Conservation (phyloP, 1,140 invertebrate species). For the Ips nitidus region DNA sequence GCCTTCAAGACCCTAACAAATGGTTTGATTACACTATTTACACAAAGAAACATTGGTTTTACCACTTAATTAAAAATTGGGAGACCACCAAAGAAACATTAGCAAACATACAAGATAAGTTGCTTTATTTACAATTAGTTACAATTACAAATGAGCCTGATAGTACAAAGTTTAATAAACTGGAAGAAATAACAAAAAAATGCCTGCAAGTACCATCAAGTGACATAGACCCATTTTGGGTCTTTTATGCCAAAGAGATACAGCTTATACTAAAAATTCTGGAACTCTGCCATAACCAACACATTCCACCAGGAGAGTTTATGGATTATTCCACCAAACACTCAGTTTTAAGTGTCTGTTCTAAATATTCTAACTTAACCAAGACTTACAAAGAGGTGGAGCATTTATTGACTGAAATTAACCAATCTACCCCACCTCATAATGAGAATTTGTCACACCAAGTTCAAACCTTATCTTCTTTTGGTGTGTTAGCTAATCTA, state of each 20-base stretch:
- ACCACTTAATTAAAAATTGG: constrained; percentile 39
- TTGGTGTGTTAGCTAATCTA: constrained; percentile 33
- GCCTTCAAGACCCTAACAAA: constrained; percentile 31
- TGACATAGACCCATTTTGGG: constrained; percentile 38
- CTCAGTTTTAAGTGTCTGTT: not conserved
- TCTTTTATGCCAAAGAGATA: constrained; percentile 38
- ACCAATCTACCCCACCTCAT: constrained; percentile 28
- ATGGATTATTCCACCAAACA: constrained; percentile 25
- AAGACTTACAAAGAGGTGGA: not conserved
- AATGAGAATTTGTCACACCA: constrained; percentile 32
- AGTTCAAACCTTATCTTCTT: constrained; percentile 37
- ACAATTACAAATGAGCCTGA: constrained; percentile 34
- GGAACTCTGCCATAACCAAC: constrained; percentile 16
- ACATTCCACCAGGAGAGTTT: constrained; percentile 24
- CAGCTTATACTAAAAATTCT: constrained; percentile 36
- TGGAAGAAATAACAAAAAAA: constrained; percentile 24
- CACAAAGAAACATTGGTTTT: constrained; percentile 47
- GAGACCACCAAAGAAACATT: constrained; percentile 13
- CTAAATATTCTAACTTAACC: not conserved
- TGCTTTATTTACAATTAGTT: constrained; percentile 43
- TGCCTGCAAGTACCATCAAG: constrained; percentile 16
- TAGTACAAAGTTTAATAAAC: constrained; percentile 26
- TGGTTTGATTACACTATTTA: constrained; percentile 46
- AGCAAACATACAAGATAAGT: constrained; percentile 37
- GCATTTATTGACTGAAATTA: not conserved